These are phyloP conservation scores for Conomelus anceps DNA, from an alignment of 2,888 invertebrate genomes.

Conservation along the genomic window DNA sequence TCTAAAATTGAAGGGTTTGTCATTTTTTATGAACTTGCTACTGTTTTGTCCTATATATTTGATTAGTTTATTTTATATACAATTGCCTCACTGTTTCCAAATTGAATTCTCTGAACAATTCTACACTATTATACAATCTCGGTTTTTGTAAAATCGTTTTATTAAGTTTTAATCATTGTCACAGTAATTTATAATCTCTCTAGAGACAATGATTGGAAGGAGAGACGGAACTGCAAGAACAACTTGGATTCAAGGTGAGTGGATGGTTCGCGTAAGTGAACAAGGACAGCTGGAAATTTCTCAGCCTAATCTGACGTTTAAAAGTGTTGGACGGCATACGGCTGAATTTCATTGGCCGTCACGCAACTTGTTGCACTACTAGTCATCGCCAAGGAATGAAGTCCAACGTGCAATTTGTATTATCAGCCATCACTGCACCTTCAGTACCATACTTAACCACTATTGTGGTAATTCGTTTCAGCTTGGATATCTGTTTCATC, in stretches of 20 bases:
- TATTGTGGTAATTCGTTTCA: too few relatives aligned
- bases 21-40: too few relatives aligned
- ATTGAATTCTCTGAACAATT: too few relatives aligned
- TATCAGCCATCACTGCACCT: background rate
- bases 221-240: background rate
- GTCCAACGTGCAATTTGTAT: background rate
- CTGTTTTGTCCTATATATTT: too few relatives aligned
- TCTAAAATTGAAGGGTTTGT: too few relatives aligned
- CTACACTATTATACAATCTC: too few relatives aligned
- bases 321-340: background rate
- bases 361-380: background rate
- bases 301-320: background rate
- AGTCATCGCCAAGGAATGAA: background rate
- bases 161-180: background rate
- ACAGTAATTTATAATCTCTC: background rate
- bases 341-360: background rate
- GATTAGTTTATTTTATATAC: too few relatives aligned
- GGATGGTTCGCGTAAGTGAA: background rate
- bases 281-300: background rate
- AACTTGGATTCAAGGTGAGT: background rate
- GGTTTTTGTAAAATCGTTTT: too few relatives aligned
- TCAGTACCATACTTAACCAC: background rate
- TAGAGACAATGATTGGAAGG: background rate
- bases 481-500: too few relatives aligned
- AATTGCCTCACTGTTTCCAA: too few relatives aligned